Percentiles rank a stretch among this genome's conserved stretches.
These are phyloP conservation scores for Poecilia velifera DNA, from an alignment of 2,797 vertebrate species.

Conservation along the genomic window DNA sequence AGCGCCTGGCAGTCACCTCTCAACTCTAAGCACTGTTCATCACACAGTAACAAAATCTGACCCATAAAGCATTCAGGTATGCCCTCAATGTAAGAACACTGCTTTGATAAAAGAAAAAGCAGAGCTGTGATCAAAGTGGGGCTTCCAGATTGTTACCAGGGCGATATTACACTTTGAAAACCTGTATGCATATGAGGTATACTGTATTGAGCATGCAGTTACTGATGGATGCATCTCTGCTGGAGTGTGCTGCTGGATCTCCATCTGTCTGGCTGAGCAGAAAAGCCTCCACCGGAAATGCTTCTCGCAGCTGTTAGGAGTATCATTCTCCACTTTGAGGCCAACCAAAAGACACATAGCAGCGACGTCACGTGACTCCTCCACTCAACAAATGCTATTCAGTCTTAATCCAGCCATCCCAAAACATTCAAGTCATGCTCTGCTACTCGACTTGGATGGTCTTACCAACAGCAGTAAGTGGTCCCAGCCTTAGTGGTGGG, in stretches of 20 bases:
- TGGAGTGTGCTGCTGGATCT: constrained; percentile 43
- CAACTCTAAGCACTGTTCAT: constrained; percentile 53
- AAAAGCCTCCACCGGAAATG: constrained; percentile 75
- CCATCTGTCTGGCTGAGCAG: constrained; percentile 55
- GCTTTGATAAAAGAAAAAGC: background rate
- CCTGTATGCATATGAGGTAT: constrained; percentile 3
- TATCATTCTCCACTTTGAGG: constrained; percentile 78
- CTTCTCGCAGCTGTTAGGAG: constrained; percentile 79
- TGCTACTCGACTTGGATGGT: constrained; percentile 20
- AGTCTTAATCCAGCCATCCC: constrained; percentile 52
- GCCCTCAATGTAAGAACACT: background rate
- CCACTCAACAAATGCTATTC: constrained; percentile 56
- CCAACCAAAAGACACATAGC: constrained; percentile 76
- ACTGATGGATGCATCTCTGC: constrained; percentile 32
- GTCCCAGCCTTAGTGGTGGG: background rate
- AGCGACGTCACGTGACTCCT: constrained; percentile 72
- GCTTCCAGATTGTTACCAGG: background rate
- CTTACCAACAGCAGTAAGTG: background rate
- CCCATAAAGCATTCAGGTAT: constrained; percentile 6
- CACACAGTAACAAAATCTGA: constrained; percentile 26
- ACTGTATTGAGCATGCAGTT: background rate
- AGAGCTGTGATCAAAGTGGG: background rate
- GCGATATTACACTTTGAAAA: background rate
- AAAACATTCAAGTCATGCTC: constrained; percentile 63
- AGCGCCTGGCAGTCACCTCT: constrained; percentile 45